Conservation (phyloP, 2,888 invertebrate genomes). For the Empis livida region DNA sequence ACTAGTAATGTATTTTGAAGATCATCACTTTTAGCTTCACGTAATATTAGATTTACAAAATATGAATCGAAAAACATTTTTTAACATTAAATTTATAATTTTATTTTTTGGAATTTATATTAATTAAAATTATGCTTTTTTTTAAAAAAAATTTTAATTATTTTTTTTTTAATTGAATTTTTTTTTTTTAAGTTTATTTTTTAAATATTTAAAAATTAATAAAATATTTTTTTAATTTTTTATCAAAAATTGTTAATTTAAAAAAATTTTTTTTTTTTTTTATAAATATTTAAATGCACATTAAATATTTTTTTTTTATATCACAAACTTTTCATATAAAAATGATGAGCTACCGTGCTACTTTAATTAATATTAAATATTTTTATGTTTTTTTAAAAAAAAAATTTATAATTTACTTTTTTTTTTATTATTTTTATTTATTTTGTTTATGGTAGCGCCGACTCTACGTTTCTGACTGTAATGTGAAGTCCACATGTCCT, state of each 20-base stretch:
- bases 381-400: not conserved
- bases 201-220: constrained; percentile 1
- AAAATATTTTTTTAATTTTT: constrained; percentile 7
- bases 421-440: not conserved
- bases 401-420: not conserved
- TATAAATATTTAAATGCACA: not conserved
- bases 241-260: too few species aligned
- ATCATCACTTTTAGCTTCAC: constrained; percentile 26
- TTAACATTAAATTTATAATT: constrained; percentile 3
- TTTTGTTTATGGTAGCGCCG: not conserved
- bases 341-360: not conserved
- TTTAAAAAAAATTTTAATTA: constrained; percentile 1
- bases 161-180: constrained; percentile 4
- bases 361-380: not conserved
- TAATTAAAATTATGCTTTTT: not conserved
- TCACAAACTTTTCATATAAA: not conserved
- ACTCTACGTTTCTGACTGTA: not conserved
- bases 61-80: constrained; percentile 27
- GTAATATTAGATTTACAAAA: constrained; percentile 27
- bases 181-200: constrained; percentile 3
- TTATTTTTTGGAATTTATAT: not conserved
- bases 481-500: constrained; percentile 1
- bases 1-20: constrained; percentile 29
- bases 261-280: not conserved
- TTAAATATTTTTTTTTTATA: not conserved